Evolutionary conservation across 1,140 invertebrate species (phyloP).

Genomic region (Cherax destructor): DNA sequence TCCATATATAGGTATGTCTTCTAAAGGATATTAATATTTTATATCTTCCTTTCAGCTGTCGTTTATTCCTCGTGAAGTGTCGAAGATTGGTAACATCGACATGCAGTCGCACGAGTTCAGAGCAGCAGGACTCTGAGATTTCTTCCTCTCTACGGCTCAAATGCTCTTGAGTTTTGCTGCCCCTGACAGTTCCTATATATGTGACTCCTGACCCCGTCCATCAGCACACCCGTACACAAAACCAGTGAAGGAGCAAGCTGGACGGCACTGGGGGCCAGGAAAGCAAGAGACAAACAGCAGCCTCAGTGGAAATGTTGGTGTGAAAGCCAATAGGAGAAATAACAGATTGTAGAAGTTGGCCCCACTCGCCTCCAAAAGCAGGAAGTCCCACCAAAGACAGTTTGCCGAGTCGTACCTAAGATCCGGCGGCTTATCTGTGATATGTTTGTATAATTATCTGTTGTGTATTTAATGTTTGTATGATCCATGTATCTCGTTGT

Average conservation of each 20-base stretch:
- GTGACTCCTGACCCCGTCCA: not conserved
- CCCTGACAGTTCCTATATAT: conserved; percentile 1
- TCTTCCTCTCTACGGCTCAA: not conserved
- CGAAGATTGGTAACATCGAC: conserved; percentile 32
- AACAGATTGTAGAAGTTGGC: not conserved
- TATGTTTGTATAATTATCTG: not conserved
- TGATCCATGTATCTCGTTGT: not conserved
- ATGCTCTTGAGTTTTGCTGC: not conserved
- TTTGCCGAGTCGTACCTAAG: conserved; percentile 11
- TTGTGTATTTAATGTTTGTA: not conserved
- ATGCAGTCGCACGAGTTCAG: conserved; percentile 28
- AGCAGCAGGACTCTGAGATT: conserved; percentile 26
- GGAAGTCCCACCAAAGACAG: conserved; percentile 38
- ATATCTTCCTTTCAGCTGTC: conserved; percentile 22
- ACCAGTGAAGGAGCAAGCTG: not conserved
- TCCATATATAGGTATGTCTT: not conserved
- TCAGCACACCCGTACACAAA: not conserved
- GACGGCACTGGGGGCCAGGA: not conserved
- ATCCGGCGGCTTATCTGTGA: not conserved
- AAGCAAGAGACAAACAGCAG: not conserved
- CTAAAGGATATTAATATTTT: not conserved
- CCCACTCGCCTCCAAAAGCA: not conserved
- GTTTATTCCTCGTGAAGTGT: conserved; percentile 31
- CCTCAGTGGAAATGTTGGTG: not conserved
- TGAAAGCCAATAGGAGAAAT: not conserved